These are phyloP conservation scores for Holothuria scabra DNA, from an alignment of 53 echinoderm and acorn worm species.

Conservation along the genomic window DNA sequence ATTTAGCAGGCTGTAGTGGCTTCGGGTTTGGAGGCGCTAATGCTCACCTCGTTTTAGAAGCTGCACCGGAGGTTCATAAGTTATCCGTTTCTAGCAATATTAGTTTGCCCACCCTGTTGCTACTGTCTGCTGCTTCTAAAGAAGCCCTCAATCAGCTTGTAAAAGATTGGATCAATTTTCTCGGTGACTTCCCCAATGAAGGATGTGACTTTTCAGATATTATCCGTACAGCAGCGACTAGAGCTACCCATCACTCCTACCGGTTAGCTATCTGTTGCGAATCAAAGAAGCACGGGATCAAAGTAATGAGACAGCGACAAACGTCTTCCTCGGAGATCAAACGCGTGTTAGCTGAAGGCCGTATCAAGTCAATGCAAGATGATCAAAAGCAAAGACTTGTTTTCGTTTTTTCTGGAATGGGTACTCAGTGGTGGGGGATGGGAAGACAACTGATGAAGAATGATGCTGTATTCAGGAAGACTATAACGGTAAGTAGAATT, in stretches of 20 bases:
- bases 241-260: slow-evolving; percentile 18
- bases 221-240: slow-evolving; percentile 2
- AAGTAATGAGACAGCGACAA: background rate
- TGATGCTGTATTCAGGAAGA: background rate
- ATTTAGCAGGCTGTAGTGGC: slow-evolving; percentile 44
- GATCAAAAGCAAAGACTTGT: background rate
- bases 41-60: slow-evolving; percentile 53
- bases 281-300: background rate
- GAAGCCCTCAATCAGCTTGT: slow-evolving; percentile 11
- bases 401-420: slow-evolving; percentile 51
- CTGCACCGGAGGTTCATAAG: background rate
- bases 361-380: background rate
- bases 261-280: background rate
- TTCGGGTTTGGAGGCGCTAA: slow-evolving; percentile 58
- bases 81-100: too few species aligned
- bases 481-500: background rate
- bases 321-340: background rate
- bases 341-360: background rate
- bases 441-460: slow-evolving; percentile 8
- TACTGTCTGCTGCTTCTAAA: slow-evolving; percentile 33
- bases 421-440: slow-evolving; percentile 38
- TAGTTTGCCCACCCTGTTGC: background rate
- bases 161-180: slow-evolving; percentile 14
- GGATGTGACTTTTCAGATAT: background rate
- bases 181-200: background rate